Evolutionary conservation across 1,140 invertebrate species (phyloP).

Genomic region (Carposina sasakii): DNA sequence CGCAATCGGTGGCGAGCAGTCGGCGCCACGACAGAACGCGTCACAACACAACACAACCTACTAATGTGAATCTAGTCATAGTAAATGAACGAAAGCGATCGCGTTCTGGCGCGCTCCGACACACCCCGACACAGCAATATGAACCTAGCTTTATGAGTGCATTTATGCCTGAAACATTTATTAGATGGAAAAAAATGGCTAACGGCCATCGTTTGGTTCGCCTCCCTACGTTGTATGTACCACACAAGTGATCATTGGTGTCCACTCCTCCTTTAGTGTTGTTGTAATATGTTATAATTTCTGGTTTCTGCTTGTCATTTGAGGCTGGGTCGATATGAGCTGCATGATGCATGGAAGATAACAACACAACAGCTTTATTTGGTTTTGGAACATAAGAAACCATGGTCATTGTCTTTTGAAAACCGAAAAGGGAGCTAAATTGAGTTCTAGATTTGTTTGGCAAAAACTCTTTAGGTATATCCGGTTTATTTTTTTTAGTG

Average conservation of each 20-base stretch:
- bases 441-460: slow-evolving; percentile 19
- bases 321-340: slow-evolving; percentile 26
- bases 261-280: slow-evolving; percentile 39
- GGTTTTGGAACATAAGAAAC: slow-evolving; percentile 42
- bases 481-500: not conserved
- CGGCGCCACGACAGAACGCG: no score
- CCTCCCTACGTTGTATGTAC: slow-evolving; percentile 34
- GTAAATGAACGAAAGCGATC: no score
- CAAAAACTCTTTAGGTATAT: slow-evolving; percentile 14
- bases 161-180: no score
- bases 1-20: no score
- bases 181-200: slow-evolving; percentile 32
- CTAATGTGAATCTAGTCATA: no score
- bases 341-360: slow-evolving; percentile 36
- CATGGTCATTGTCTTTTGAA: slow-evolving; percentile 29
- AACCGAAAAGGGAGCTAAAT: slow-evolving; percentile 28
- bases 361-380: slow-evolving; percentile 29
- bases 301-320: slow-evolving; percentile 20
- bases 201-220: slow-evolving; percentile 39
- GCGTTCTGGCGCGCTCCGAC: no score
- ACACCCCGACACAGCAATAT: no score
- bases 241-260: slow-evolving; percentile 35
- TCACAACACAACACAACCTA: no score
- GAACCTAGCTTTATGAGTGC: no score
- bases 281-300: slow-evolving; percentile 43